These are phyloP conservation scores for Folsomia manolachei DNA, from an alignment of 2,888 invertebrate species.

Conservation along the genomic window DNA sequence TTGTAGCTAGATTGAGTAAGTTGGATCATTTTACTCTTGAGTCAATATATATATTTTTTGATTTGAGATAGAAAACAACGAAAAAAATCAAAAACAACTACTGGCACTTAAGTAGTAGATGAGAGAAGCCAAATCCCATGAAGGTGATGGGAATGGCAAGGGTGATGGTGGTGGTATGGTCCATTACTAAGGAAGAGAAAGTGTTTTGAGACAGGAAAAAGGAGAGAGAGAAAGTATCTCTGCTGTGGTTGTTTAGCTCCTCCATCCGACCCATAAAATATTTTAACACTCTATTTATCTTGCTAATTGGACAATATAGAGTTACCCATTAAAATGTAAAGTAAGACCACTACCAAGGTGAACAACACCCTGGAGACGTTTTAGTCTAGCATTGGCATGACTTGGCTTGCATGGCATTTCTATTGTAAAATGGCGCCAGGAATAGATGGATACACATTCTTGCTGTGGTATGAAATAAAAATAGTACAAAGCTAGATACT, in stretches of 20 bases:
- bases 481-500: no score
- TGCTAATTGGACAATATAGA: slow-evolving; percentile 50
- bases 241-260: neutral
- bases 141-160: neutral
- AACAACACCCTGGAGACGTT: slow-evolving; percentile 42
- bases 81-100: no score
- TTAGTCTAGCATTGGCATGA: neutral
- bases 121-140: no score
- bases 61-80: no score
- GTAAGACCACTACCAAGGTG: slow-evolving; percentile 39
- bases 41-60: no score
- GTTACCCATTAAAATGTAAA: slow-evolving; percentile 50
- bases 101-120: no score
- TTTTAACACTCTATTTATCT: slow-evolving; percentile 49
- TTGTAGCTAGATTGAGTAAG: no score
- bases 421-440: no score
- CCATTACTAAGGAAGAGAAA: neutral
- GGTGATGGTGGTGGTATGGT: neutral
- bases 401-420: neutral
- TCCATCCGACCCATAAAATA: slow-evolving; percentile 41
- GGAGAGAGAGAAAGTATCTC: slow-evolving; percentile 10
- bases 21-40: no score
- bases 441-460: no score
- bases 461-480: no score
- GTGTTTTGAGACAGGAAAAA: neutral